phyloP scores from a whole-genome alignment of 2,888 invertebrate species.

The Cataglyphis altisquamis region DNA sequence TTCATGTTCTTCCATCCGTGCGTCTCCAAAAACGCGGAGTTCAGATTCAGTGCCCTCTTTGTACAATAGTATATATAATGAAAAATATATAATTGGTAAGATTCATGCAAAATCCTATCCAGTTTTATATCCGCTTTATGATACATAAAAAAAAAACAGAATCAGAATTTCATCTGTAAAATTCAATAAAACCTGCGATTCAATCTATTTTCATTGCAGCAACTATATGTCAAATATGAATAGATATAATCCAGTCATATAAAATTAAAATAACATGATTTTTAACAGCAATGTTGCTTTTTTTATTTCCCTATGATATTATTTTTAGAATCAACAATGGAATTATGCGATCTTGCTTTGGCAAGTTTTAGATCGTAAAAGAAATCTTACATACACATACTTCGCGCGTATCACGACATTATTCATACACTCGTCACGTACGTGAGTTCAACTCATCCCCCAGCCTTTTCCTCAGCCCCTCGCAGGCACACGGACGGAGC shows the following conservation, averaged over 20 bases:
- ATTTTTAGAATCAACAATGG: not conserved
- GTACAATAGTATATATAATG: conserved; percentile 9
- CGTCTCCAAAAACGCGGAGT: conserved; percentile 12
- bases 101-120: not conserved
- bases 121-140: not conserved
- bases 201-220: not conserved
- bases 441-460: conserved; percentile 31
- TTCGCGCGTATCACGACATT: conserved; percentile 65
- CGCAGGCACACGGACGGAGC: conserved; percentile 28
- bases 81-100: conserved; percentile 5
- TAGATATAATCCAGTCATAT: not conserved
- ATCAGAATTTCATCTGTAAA: conserved; percentile 3
- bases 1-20: conserved; percentile 14
- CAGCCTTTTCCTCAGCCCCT: conserved; percentile 59
- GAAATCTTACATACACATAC: not conserved
- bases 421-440: conserved; percentile 74
- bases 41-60: not conserved
- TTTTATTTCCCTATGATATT: not conserved
- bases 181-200: not conserved
- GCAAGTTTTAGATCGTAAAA: not conserved
- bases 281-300: not conserved
- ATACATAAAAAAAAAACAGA: not conserved
- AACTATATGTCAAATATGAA: not conserved
- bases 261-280: not conserved
- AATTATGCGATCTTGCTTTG: not conserved